Base-by-base conservation (phyloP, 2,888 invertebrate genomes). In the Shargacucullia verbasci region DNA sequence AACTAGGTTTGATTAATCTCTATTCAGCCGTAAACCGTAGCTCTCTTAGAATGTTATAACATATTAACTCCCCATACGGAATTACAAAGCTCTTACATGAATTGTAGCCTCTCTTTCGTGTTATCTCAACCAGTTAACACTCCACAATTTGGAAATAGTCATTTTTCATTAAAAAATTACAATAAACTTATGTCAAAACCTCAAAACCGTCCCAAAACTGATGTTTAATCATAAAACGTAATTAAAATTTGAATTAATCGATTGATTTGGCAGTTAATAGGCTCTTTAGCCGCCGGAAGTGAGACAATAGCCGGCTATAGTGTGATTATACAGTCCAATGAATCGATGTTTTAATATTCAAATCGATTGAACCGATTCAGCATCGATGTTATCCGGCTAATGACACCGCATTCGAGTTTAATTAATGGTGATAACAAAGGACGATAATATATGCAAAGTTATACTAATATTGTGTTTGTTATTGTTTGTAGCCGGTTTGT, bases 271-370 rank as follows among this genome's bases (percentile, higher is more conserved):
- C 59, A 43, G 61, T 72, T 76, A 77, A 76, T 64, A 70, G 57
- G 58, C 71, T 57, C 59, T 75, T 71, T 59, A 56, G 43, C 58
- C 52, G 61, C 46, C 87, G 87, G 88, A 87, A 84, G 84, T 71
- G 53, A 71, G 68, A 86, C 88, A 87, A 88, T 84, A 78, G 83
- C 46, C 41, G 64, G 65, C 75, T 72, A 72, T 77, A 70, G 73
- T 72, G 84, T 77, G 74, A 86, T 85, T 85, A 87, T 81, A 74
- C 88, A 85, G 81, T 65, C 73, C 80, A 72, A 67, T 83, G 78
- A 78, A 77, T 82, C 81, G 78, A 80, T 79, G 73, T 79, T 82
- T 85, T 78, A 82, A 84, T 83, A 87, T 87, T 85, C 83, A 83
- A 84, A 87, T 79, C 73, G 73, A 74, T 76, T 73, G 71, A 56